These are phyloP conservation scores for Tadarida brasiliensis DNA, from an alignment of 2,797 vertebrate genomes.

Conservation along the genomic window DNA sequence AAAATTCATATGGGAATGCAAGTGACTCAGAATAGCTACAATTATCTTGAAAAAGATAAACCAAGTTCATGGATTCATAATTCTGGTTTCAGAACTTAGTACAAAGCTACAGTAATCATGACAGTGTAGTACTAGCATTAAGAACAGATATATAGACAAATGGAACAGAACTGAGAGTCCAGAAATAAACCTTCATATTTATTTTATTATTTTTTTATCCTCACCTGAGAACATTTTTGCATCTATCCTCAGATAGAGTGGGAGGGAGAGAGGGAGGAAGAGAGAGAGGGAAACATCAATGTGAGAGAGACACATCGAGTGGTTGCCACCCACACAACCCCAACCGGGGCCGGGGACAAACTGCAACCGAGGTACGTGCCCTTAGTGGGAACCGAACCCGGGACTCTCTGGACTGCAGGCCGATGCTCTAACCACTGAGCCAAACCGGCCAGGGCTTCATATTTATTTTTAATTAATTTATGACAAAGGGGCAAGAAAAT, in stretches of 20 bases:
- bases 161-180: background rate
- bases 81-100: constrained; percentile 18
- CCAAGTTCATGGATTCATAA: background rate
- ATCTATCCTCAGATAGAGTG: no score
- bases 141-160: background rate
- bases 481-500: constrained; percentile 22
- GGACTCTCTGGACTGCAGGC: no score
- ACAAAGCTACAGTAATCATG: background rate
- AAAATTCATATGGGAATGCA: constrained; percentile 44
- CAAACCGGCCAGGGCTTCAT: background rate
- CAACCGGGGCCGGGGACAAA: no score
- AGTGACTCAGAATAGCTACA: constrained; percentile 7
- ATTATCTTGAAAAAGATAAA: constrained; percentile 21
- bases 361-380: no score
- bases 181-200: background rate
- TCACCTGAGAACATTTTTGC: no score
- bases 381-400: no score
- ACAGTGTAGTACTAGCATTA: background rate
- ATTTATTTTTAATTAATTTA: background rate
- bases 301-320: no score
- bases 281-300: no score
- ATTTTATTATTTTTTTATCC: background rate
- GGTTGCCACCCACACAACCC: no score
- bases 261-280: no score
- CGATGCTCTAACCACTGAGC: no score